Conservation (phyloP, 2,113 vertebrate species). For the Nesogale talazaci region DNA sequence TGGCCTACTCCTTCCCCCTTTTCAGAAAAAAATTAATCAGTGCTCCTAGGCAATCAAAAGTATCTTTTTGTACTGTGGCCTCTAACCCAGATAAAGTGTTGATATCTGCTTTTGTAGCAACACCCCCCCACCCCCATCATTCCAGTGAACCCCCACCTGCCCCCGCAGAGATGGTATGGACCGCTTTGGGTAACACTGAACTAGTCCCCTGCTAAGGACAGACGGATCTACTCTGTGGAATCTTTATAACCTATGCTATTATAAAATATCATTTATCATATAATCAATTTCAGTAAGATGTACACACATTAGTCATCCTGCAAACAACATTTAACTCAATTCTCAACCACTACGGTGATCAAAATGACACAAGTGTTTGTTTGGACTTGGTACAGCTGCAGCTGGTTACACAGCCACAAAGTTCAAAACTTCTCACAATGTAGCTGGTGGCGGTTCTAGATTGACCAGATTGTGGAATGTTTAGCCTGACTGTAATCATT, state of each 20-base stretch:
- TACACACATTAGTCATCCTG: background rate
- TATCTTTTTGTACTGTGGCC: too few species aligned
- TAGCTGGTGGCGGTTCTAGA: background rate
- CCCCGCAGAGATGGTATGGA: too few species aligned
- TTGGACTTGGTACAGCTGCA: background rate
- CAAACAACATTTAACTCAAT: conserved; percentile 22
- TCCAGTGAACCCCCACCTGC: too few species aligned
- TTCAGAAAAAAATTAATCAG: too few species aligned
- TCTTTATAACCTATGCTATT: background rate
- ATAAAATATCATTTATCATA: conserved; percentile 9
- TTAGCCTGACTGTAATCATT: background rate
- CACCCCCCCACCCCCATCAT: too few species aligned
- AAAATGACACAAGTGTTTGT: conserved; percentile 11
- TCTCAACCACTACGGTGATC: background rate
- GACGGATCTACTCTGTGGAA: background rate
- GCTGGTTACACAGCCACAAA: background rate
- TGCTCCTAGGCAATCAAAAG: too few species aligned
- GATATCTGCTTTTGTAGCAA: too few species aligned
- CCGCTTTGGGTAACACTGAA: too few species aligned
- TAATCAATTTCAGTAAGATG: background rate
- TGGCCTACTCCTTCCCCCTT: too few species aligned
- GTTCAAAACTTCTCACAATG: background rate
- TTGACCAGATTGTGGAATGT: conserved; percentile 8
- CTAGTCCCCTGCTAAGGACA: background rate
- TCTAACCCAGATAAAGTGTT: too few species aligned